These are phyloP conservation scores for Leptatherina wallacei DNA, from an alignment of 2,797 vertebrate genomes.

Conservation along the genomic window DNA sequence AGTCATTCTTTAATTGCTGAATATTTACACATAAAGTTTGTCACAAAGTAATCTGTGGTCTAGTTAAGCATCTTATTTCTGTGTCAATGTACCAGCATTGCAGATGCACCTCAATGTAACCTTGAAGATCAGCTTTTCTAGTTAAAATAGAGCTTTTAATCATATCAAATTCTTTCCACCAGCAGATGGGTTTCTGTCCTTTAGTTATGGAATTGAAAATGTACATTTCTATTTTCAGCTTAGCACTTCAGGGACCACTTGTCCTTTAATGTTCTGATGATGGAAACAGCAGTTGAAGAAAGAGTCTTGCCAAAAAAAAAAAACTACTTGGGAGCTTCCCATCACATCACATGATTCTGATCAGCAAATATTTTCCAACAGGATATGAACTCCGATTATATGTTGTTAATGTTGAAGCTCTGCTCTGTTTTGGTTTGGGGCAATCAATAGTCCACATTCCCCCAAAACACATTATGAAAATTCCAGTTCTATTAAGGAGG, in stretches of 20 bases:
- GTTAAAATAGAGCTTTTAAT: not conserved
- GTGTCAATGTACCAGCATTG: too few relatives aligned
- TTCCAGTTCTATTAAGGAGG: constrained; percentile 20
- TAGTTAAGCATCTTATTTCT: too few relatives aligned
- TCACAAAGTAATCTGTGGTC: too few relatives aligned
- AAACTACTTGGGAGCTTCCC: constrained; percentile 5
- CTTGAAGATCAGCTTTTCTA: not conserved
- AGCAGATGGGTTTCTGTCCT: not conserved
- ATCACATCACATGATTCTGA: constrained; percentile 10
- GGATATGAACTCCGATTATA: not conserved
- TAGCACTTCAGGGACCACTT: constrained; percentile 1
- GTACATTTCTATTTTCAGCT: not conserved
- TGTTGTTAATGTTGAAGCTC: not conserved
- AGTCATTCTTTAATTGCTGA: not conserved
- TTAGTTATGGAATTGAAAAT: not conserved
- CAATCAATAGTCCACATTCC: not conserved
- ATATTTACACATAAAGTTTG: too few relatives aligned
- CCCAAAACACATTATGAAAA: constrained; percentile 13
- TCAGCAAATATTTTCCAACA: not conserved
- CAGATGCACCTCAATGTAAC: too few relatives aligned
- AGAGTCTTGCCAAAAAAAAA: not conserved
- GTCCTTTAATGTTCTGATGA: constrained; percentile 1
- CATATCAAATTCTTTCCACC: not conserved
- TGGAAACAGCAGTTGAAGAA: constrained; percentile 9
- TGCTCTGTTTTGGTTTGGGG: constrained; percentile 3